Base-by-base conservation (phyloP, 2,888 invertebrate species). In the Meteorus cinctellus region DNA sequence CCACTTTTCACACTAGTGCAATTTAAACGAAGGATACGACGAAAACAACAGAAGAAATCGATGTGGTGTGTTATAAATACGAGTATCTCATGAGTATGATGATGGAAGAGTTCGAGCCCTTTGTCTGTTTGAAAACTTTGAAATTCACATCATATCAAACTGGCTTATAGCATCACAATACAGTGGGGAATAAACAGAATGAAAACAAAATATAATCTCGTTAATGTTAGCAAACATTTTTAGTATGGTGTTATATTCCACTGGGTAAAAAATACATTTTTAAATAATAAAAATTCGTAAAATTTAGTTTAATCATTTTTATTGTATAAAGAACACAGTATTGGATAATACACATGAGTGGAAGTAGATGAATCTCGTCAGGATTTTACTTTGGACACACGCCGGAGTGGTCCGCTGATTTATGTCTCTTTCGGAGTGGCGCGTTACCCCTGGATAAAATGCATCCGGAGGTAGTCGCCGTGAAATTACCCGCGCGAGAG, bases 11-110 rank as follows among this genome's bases (percentile, higher is more conserved):
- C 85, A 85, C 84, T 87, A 84, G 85, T 80, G 80, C 82, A 84
- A 85, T 86, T 84, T 84, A 81, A 83, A 84, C 85, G 86, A 87
- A 85, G 84, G 86, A 86, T 87, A 86, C 83, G 82, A 86, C 83
- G 86, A 85, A 24, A 24, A 24, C 86, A 86, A 84, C 80, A 85
- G 85, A 82, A 82, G 82, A 83, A 78, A 82, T 79, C 80, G 82
- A 78, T 76, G 79, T 66, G 79, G 80, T 71, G 80, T 81, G 81
- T 81, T 79, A 80, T 78, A 81, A 82, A 83, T 81, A 85, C 82
- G 81, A 82, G 83, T 82, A 82, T 82, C 80, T 69, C 70, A 62
- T 27, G 48, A 60, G 72, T 51, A 16, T 19, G 12, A 69, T 34
- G 8, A 34, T 8, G 8, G 34, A 34, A 34, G 34, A 34, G 34